Percentiles rank a stretch among this genome's conserved stretches.
phyloP scores from a whole-genome alignment of 2,113 vertebrate genomes.

The Origma solitaria region DNA sequence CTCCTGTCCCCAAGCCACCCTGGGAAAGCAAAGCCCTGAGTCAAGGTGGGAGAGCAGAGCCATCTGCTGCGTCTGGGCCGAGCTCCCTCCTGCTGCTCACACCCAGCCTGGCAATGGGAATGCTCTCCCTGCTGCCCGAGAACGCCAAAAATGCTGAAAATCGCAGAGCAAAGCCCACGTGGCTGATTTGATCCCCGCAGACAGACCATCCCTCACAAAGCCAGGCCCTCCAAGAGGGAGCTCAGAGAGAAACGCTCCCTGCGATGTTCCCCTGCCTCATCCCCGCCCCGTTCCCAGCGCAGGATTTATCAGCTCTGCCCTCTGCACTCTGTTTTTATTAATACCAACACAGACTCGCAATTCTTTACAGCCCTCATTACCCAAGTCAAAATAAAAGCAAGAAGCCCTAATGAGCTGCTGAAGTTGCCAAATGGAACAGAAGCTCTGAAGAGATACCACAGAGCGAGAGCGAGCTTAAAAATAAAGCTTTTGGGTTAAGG shows the following conservation, averaged over 20 bases:
- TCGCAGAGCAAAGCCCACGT: rapidly evolving
- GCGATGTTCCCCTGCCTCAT: background rate
- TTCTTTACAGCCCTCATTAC: background rate
- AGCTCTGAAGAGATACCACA: background rate
- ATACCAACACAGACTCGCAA: background rate
- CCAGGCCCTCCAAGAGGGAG: background rate
- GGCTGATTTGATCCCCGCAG: background rate
- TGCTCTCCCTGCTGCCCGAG: background rate
- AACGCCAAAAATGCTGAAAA: rapidly evolving
- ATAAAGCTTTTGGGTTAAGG: background rate
- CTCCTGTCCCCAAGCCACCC: background rate
- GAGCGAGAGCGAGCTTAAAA: background rate
- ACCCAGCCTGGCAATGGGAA: background rate
- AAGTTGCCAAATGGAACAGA: background rate
- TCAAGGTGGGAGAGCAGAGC: background rate
- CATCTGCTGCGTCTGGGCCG: background rate
- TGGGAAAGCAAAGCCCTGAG: background rate
- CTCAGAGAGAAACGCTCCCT: background rate
- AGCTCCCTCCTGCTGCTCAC: background rate
- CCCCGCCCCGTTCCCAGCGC: background rate
- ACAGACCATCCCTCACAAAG: background rate
- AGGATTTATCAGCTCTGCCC: background rate
- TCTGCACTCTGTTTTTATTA: background rate
- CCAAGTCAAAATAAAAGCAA: background rate
- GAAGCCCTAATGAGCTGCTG: background rate